Evolutionary conservation across 2,888 invertebrate species (phyloP).

Genomic region (Hyposoter dolosus): DNA sequence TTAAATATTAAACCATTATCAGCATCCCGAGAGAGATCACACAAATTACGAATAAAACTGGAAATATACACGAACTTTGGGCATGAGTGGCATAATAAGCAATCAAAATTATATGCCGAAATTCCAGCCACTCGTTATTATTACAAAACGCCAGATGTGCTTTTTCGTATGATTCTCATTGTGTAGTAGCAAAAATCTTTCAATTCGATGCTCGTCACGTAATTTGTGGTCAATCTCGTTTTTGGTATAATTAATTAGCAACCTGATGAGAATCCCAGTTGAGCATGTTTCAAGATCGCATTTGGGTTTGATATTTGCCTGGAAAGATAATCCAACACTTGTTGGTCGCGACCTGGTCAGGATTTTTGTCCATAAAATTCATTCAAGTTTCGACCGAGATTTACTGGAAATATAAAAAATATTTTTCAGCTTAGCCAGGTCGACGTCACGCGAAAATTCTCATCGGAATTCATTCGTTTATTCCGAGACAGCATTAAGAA

Average conservation of each 20-base stretch:
- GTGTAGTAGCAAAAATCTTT: neutral
- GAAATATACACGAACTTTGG: conserved; percentile 66
- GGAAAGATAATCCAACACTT: no score
- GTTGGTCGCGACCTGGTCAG: no score
- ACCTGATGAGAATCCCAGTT: neutral
- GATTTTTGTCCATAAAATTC: no score
- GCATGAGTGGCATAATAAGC: conserved; percentile 71
- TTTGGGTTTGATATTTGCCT: no score
- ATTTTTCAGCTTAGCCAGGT: no score
- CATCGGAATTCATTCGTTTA: neutral
- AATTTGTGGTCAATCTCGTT: conserved; percentile 18
- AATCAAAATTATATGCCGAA: conserved; percentile 76
- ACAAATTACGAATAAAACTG: conserved; percentile 74
- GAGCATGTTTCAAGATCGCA: no score
- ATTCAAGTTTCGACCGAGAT: no score
- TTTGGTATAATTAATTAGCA: neutral
- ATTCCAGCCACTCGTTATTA: conserved; percentile 61
- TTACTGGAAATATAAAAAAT: no score
- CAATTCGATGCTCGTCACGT: neutral
- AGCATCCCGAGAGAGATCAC: conserved; percentile 28
- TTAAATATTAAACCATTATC: conserved; percentile 19
- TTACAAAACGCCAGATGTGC: neutral
- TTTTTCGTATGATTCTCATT: neutral
- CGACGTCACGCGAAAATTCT: no score
- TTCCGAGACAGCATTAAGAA: neutral